These are phyloP conservation scores for Rhinophrynus dorsalis DNA, from an alignment of 2,797 vertebrate genomes.

Conservation along the genomic window DNA sequence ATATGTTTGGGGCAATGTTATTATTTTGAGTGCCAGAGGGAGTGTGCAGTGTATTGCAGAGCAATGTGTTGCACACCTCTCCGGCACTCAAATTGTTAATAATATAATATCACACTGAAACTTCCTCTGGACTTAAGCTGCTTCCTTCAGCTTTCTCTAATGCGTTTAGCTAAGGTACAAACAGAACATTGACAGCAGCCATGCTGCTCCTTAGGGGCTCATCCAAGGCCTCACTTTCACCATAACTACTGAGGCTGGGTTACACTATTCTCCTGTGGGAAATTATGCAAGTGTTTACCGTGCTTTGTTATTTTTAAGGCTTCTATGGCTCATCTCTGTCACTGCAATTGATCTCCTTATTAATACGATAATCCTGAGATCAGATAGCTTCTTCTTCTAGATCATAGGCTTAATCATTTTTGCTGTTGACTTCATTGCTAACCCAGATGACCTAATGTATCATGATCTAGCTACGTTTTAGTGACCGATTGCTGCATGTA, in stretches of 20 bases:
- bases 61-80: too few relatives aligned
- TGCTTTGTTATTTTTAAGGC: slow-evolving; percentile 39
- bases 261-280: slow-evolving; percentile 45
- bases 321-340: slow-evolving; percentile 26
- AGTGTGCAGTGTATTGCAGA: too few relatives aligned
- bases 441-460: slow-evolving; percentile 7
- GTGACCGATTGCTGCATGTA: not conserved
- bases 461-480: too few relatives aligned
- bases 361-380: slow-evolving; percentile 30
- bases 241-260: not conserved
- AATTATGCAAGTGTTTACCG: slow-evolving; percentile 54
- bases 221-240: slow-evolving; percentile 48
- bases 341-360: slow-evolving; percentile 14
- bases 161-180: not conserved
- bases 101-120: too few relatives aligned
- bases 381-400: not conserved
- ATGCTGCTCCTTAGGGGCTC: slow-evolving; percentile 40
- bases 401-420: slow-evolving; percentile 19
- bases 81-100: too few relatives aligned
- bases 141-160: not conserved
- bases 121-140: too few relatives aligned
- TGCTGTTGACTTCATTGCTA: slow-evolving; percentile 1
- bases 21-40: too few relatives aligned
- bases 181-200: slow-evolving; percentile 14
- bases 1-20: too few relatives aligned